Percentiles rank a stretch among this genome's conserved stretches.
Evolutionary conservation across 2,113 vertebrate species (phyloP).

Genomic region (Dasyornis broadbenti): DNA sequence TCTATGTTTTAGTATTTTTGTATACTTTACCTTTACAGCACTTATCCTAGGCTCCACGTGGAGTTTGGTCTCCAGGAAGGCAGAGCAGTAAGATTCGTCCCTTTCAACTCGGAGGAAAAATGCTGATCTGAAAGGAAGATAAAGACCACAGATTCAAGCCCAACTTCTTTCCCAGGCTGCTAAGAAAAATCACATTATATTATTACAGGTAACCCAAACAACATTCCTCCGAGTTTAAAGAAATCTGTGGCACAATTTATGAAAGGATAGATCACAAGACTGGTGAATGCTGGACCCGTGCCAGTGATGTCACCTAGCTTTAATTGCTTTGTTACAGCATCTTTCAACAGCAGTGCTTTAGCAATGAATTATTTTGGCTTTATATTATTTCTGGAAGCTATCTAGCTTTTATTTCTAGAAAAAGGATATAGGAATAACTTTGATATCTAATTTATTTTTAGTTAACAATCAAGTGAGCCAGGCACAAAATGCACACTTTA

Average conservation of each 20-base stretch:
- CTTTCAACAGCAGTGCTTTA: background rate
- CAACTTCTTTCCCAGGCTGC: background rate
- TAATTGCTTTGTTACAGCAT: background rate
- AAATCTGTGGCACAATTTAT: background rate
- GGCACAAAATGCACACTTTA: background rate
- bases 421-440: background rate
- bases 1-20: background rate
- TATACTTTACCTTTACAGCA: background rate
- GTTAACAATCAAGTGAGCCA: background rate
- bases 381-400: background rate
- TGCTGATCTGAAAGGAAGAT: background rate
- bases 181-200: background rate
- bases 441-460: background rate
- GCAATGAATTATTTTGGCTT: background rate
- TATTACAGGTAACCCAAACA: background rate
- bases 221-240: background rate
- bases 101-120: background rate
- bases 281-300: background rate
- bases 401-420: background rate
- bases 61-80: background rate
- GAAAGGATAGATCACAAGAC: background rate
- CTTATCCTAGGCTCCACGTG: background rate
- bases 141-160: background rate
- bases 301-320: background rate
- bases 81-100: background rate